Evolutionary conservation across 2,113 vertebrate species (phyloP).

Genomic region (Clarias magur): DNA sequence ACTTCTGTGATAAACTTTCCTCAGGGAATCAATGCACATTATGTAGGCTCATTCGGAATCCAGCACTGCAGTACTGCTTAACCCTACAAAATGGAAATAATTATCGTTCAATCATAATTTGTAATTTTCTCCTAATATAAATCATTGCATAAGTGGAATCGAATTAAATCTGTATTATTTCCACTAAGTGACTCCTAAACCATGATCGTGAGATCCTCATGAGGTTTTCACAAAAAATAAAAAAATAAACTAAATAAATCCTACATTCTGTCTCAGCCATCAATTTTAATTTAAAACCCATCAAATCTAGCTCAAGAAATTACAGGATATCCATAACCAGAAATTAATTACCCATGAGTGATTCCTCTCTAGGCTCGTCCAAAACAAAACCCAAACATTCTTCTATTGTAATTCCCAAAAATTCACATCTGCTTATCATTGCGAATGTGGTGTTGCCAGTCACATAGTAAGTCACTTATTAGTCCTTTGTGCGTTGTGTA

Average conservation of each 20-base stretch:
- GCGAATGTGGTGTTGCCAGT: neutral
- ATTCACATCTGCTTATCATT: conserved; percentile 48
- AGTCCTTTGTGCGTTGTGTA: conserved; percentile 28
- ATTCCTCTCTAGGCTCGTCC: neutral
- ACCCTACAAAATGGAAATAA: conserved; percentile 28
- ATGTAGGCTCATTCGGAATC: neutral
- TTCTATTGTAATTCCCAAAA: conserved; percentile 20
- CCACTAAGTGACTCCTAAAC: neutral
- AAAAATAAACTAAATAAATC: neutral
- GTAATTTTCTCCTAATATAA: neutral
- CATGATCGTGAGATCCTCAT: neutral
- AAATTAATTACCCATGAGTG: conserved; percentile 18
- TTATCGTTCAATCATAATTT: conserved; percentile 47
- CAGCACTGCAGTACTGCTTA: neutral
- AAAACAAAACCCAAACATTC: conserved; percentile 6
- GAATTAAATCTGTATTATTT: neutral
- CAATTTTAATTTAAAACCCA: neutral
- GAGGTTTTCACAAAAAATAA: neutral
- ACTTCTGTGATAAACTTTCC: neutral
- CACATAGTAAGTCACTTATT: conserved; percentile 11
- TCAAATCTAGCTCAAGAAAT: conserved; percentile 3
- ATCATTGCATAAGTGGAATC: neutral
- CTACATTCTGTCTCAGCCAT: neutral
- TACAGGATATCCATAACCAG: neutral
- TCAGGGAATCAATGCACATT: conserved; percentile 5